Evolutionary conservation across 2,888 invertebrate species (phyloP).

Genomic region (Crematogaster levior): DNA sequence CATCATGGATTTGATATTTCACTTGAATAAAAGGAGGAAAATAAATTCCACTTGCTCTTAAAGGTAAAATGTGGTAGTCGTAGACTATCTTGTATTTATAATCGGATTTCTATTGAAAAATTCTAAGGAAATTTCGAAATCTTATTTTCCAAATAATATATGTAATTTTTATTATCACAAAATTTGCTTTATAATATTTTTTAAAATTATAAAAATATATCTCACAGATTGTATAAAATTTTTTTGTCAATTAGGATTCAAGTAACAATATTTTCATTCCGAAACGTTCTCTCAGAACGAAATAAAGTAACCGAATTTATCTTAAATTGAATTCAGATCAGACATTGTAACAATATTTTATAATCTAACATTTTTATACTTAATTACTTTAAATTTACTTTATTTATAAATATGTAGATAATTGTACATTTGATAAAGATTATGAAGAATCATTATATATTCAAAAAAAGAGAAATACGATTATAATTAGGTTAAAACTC

Average conservation of each 20-base stretch:
- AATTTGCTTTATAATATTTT: not conserved
- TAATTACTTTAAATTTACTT: too few species aligned
- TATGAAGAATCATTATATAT: not conserved
- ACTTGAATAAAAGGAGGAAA: slow-evolving; percentile 34
- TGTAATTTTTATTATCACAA: too few species aligned
- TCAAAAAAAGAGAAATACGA: not conserved
- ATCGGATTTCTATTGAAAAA: not conserved
- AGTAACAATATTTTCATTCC: not conserved
- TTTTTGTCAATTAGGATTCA: not conserved
- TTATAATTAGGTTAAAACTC: too few species aligned
- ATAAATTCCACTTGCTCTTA: slow-evolving; percentile 29
- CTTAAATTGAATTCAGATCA: not conserved
- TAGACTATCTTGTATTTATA: not conserved
- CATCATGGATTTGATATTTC: slow-evolving; percentile 61
- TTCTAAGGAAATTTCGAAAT: not conserved
- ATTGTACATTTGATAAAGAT: not conserved
- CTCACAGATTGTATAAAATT: not conserved
- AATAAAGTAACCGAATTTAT: not conserved
- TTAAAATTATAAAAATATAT: not conserved
- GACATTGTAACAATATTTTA: not conserved
- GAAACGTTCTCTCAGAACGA: not conserved
- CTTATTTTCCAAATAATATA: not conserved
- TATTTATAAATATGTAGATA: not conserved
- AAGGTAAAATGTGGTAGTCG: slow-evolving; percentile 2
- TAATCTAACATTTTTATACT: not conserved